Evolutionary conservation across 1,140 invertebrate species (phyloP).

Genomic region (Tetranychus urticae): DNA sequence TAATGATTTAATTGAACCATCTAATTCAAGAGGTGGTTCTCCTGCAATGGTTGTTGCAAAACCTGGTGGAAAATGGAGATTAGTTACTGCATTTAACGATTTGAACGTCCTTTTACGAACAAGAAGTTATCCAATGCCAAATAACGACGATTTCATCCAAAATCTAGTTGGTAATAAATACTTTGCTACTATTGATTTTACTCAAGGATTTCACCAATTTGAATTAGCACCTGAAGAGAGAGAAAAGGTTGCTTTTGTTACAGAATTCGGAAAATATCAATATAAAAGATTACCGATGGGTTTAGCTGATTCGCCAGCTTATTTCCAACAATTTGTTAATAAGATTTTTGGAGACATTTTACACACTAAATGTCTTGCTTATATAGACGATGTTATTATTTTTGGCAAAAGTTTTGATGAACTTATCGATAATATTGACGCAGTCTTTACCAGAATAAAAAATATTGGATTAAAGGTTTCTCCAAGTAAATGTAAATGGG

Average conservation of each 20-base stretch:
- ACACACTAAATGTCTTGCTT: not conserved
- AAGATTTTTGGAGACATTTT: not conserved
- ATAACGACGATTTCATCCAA: constrained; percentile 14
- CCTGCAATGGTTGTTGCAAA: constrained; percentile 20
- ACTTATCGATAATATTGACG: not conserved
- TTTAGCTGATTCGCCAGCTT: not conserved
- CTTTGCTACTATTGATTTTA: constrained; percentile 5
- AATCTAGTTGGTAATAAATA: not conserved
- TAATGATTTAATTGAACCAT: not conserved
- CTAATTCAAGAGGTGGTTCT: not conserved
- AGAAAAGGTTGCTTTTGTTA: constrained; percentile 20
- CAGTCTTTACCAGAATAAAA: not conserved
- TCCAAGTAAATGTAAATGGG: not conserved
- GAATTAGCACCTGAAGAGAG: not conserved
- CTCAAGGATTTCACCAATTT: constrained; percentile 8
- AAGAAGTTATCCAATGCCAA: constrained; percentile 27
- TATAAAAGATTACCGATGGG: constrained; percentile 11
- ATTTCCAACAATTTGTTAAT: not conserved
- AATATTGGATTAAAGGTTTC: not conserved
- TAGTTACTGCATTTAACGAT: constrained; percentile 26
- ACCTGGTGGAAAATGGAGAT: constrained; percentile 22
- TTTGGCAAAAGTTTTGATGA: not conserved
- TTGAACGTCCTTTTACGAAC: constrained; percentile 19
- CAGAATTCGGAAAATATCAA: constrained; percentile 19
- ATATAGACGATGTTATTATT: not conserved